These are phyloP conservation scores for Popillia japonica DNA, from an alignment of 1,140 invertebrate genomes.

Conservation along the genomic window DNA sequence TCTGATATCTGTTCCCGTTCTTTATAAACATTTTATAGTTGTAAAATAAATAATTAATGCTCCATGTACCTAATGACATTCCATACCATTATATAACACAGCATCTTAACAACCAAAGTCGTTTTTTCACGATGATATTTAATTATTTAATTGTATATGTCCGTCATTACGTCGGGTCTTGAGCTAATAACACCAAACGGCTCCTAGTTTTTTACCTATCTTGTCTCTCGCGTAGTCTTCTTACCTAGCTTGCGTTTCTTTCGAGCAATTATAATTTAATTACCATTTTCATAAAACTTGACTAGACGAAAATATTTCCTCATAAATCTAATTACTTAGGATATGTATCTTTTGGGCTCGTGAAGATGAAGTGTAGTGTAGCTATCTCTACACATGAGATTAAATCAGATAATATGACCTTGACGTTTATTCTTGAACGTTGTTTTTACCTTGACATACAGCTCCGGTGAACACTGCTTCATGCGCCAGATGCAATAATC, in stretches of 20 bases:
- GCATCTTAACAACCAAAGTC: background rate
- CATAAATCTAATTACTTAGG: background rate
- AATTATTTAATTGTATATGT: background rate
- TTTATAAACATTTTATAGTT: too few relatives aligned
- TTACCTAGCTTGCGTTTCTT: background rate
- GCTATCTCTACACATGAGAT: background rate
- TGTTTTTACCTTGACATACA: slow-evolving; percentile 1
- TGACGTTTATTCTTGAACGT: background rate
- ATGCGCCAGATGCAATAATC: background rate
- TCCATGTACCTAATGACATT: background rate
- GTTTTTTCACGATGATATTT: background rate
- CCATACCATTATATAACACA: background rate
- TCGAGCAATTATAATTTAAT: slow-evolving; percentile 7
- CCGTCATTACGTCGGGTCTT: background rate
- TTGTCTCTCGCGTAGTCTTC: background rate
- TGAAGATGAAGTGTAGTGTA: background rate
- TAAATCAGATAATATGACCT: slow-evolving; percentile 6
- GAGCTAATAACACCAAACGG: background rate
- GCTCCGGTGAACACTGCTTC: background rate
- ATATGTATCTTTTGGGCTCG: background rate
- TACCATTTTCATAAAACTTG: background rate
- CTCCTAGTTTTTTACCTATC: background rate
- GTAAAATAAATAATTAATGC: background rate
- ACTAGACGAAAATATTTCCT: background rate
- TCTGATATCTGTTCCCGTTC: too few relatives aligned